phyloP scores from a whole-genome alignment of 2,888 invertebrate genomes.

The Homarus gammarus region DNA sequence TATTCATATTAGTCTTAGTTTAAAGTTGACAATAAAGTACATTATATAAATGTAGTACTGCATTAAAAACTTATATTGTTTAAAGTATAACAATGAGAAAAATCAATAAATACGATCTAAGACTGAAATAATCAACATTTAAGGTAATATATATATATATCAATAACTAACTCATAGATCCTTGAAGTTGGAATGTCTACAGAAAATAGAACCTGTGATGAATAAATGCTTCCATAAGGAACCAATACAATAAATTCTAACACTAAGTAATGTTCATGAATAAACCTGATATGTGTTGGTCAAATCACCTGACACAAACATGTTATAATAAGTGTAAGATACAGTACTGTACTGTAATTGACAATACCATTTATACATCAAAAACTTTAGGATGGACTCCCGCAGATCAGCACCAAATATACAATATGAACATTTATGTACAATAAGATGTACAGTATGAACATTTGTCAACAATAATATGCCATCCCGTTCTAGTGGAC shows the following conservation, averaged over 20 bases:
- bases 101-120: too few relatives aligned
- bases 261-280: constrained; percentile 23
- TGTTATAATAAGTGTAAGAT: too few relatives aligned
- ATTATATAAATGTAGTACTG: too few relatives aligned
- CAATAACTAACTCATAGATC: background rate
- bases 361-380: background rate
- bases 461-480: background rate
- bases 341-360: background rate
- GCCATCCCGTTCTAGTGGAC: background rate
- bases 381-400: background rate
- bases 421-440: background rate
- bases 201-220: constrained; percentile 42
- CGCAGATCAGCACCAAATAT: constrained; percentile 21
- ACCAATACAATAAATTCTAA: background rate
- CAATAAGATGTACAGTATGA: background rate
- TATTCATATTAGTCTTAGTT: background rate
- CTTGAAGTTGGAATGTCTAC: constrained; percentile 53
- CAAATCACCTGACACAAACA: too few relatives aligned
- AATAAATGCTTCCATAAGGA: constrained; percentile 22
- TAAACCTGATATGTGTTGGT: constrained; percentile 49
- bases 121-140: too few relatives aligned
- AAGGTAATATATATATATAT: background rate
- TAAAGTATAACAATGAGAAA: too few relatives aligned
- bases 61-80: too few relatives aligned
- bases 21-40: background rate